Conservation (phyloP, 2,888 invertebrate species). For the Pyrgus malvae region DNA sequence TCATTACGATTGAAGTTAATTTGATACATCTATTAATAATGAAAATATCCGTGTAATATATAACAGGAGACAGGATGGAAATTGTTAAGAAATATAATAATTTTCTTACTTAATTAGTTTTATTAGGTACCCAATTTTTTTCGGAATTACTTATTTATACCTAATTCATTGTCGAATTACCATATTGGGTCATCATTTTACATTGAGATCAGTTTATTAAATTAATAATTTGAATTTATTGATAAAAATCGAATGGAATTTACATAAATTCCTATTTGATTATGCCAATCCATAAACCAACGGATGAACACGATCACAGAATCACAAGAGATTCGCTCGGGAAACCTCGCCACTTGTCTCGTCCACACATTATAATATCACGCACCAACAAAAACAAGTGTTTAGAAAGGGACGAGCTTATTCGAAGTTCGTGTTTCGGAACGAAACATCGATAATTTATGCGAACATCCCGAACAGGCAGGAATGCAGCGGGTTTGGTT, state of each 20-base stretch:
- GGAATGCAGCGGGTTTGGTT: conserved; percentile 57
- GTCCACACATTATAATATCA: conserved; percentile 57
- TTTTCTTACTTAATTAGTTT: too few relatives aligned
- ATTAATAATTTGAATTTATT: background rate
- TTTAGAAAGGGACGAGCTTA: conserved; percentile 67
- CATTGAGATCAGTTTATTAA: background rate
- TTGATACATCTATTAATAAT: background rate
- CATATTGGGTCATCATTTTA: too few relatives aligned
- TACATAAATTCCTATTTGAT: conserved; percentile 18
- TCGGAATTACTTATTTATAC: too few relatives aligned
- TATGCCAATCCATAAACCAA: conserved; percentile 29
- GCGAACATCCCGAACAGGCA: conserved; percentile 77
- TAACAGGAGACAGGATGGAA: too few relatives aligned
- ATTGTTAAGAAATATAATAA: too few relatives aligned
- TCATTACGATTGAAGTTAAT: background rate
- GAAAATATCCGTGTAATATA: conserved; percentile 2
- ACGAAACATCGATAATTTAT: conserved; percentile 80
- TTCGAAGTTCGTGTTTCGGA: conserved; percentile 54
- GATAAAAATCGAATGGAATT: conserved; percentile 11
- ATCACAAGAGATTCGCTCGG: conserved; percentile 47
- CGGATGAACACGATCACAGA: conserved; percentile 42
- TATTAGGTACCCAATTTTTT: too few relatives aligned
- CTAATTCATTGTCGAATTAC: too few relatives aligned
- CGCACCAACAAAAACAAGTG: conserved; percentile 73
- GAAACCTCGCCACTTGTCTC: conserved; percentile 60